These are phyloP conservation scores for Ictidomys tridecemlineatus DNA, from an alignment of 2,113 vertebrate genomes.

Conservation along the genomic window DNA sequence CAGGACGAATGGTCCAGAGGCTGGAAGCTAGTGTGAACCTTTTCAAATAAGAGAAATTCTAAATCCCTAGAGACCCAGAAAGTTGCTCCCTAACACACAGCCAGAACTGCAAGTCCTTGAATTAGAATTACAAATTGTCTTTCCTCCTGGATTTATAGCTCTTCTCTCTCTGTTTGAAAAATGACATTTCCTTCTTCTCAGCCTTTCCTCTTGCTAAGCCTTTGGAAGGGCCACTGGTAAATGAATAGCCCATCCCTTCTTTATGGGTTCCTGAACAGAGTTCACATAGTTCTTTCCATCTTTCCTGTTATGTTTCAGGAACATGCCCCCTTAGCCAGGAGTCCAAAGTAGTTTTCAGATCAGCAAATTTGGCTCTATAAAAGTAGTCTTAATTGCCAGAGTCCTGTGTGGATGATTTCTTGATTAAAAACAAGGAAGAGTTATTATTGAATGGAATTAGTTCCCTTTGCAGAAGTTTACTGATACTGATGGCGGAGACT, in stretches of 20 bases:
- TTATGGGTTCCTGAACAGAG: neutral
- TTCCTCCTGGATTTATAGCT: neutral
- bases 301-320: slow-evolving; percentile 46
- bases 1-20: neutral
- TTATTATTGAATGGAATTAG: slow-evolving; percentile 4
- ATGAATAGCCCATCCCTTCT: neutral
- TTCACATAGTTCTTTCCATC: slow-evolving; percentile 62
- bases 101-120: neutral
- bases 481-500: neutral
- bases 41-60: neutral
- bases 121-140: neutral
- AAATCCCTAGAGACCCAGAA: neutral
- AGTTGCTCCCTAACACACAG: neutral
- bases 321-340: slow-evolving; percentile 3
- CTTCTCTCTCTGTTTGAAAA: slow-evolving; percentile 30
- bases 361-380: neutral
- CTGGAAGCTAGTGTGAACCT: neutral
- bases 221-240: neutral
- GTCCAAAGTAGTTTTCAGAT: slow-evolving; percentile 24
- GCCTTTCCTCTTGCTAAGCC: neutral
- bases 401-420: neutral
- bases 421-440: slow-evolving; percentile 6
- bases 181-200: slow-evolving; percentile 19
- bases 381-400: neutral
- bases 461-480: neutral